A percentile compares a stretch with the other conserved stretches of the same genome.
These are phyloP conservation scores for Hymenochirus boettgeri DNA, from an alignment of 2,113 vertebrate genomes.

Conservation along the genomic window DNA sequence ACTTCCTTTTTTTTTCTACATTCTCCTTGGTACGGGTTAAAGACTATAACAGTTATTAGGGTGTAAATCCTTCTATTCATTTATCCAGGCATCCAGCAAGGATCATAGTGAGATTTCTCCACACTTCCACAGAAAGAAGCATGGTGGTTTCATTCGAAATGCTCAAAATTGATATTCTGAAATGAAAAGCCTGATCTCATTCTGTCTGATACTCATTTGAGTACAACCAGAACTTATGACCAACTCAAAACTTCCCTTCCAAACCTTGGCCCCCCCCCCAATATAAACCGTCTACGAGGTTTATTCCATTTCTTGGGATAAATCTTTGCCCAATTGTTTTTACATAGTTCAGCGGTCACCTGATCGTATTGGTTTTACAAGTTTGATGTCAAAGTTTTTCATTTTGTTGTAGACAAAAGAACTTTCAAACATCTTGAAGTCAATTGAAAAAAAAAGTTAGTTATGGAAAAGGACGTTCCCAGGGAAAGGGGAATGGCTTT, in stretches of 20 bases:
- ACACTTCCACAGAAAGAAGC: neutral
- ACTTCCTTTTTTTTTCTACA: slow-evolving; percentile 29
- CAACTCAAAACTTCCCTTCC: neutral
- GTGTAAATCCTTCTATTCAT: slow-evolving; percentile 21
- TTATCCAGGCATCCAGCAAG: neutral
- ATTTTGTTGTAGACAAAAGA: too few relatives aligned
- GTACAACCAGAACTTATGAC: slow-evolving; percentile 6
- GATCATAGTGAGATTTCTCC: neutral
- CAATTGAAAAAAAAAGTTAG: too few relatives aligned
- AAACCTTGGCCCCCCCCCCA: too few relatives aligned
- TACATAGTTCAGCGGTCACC: neutral
- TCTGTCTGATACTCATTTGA: neutral
- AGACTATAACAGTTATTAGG: neutral
- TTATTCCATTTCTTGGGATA: neutral
- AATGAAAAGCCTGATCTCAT: neutral
- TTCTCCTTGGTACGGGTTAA: slow-evolving; percentile 16
- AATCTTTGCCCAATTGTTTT: slow-evolving; percentile 9
- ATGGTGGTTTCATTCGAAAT: neutral
- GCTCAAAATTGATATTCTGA: slow-evolving; percentile 4
- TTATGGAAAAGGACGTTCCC: too few relatives aligned
- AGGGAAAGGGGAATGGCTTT: too few relatives aligned
- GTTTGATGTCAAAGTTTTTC: neutral
- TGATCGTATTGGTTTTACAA: neutral
- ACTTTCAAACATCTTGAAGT: too few relatives aligned
- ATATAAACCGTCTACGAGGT: neutral